Percentiles rank a stretch among this genome's conserved stretches.
phyloP scores from a whole-genome alignment of 2,888 invertebrate genomes.

The Thalpophila matura region DNA sequence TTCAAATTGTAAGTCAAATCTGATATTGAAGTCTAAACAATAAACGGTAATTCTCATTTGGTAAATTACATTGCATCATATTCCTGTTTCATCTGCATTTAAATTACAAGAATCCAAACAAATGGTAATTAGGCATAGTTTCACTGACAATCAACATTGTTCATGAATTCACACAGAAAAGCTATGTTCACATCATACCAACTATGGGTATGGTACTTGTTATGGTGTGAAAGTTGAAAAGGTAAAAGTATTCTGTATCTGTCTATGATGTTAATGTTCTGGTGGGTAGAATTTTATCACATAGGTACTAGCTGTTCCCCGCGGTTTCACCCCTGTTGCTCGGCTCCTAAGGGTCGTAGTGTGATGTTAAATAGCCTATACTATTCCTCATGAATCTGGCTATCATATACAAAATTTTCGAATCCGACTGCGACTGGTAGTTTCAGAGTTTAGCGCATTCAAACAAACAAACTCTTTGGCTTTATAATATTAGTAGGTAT shows the following conservation, averaged over 20 bases:
- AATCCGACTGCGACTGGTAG: too few species aligned
- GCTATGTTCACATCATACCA: conserved; percentile 55
- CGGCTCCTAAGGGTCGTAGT: too few species aligned
- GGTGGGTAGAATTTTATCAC: neutral
- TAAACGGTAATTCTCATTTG: neutral
- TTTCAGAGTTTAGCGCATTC: too few species aligned
- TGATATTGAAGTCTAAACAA: too few species aligned
- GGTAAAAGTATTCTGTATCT: conserved; percentile 47
- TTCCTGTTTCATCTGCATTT: conserved; percentile 24
- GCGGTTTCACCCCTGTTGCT: too few species aligned
- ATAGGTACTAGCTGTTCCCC: too few species aligned
- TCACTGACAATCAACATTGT: conserved; percentile 66
- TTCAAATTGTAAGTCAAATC: too few species aligned
- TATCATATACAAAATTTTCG: too few species aligned
- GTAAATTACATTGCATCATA: conserved; percentile 35
- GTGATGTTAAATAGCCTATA: too few species aligned
- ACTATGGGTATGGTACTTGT: conserved; percentile 13
- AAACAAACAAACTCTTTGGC: too few species aligned
- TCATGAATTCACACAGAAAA: conserved; percentile 63
- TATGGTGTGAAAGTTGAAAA: conserved; percentile 57
- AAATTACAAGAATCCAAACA: conserved; percentile 32
- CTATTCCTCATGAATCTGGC: too few species aligned
- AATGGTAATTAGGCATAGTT: conserved; percentile 58
- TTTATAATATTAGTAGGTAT: too few species aligned
- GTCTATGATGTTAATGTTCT: neutral